phyloP scores from a whole-genome alignment of 2,113 vertebrate species.

The Campylomormyrus numenius region DNA sequence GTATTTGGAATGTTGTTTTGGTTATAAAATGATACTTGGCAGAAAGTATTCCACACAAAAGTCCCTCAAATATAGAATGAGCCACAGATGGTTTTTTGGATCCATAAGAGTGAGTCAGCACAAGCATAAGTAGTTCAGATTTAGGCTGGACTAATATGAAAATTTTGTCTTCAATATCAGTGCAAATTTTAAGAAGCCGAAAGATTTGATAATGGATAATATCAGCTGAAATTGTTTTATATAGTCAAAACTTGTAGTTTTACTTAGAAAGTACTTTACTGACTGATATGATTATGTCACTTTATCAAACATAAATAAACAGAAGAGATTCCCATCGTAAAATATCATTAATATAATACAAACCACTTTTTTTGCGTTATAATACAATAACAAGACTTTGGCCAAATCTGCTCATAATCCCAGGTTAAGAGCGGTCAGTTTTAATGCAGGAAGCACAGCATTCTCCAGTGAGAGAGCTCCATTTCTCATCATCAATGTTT shows the following conservation, averaged over 20 bases:
- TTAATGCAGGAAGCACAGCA: neutral
- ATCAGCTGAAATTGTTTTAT: neutral
- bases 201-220: neutral
- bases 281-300: neutral
- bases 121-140: neutral
- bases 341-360: neutral
- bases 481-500: constrained; percentile 5
- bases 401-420: neutral
- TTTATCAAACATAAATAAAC: neutral
- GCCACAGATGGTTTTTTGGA: neutral
- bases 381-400: neutral
- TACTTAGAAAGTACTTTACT: neutral
- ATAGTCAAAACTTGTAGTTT: neutral
- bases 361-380: neutral
- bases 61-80: neutral
- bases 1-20: neutral
- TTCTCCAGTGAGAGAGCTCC: neutral
- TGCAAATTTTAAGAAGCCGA: neutral
- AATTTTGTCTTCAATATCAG: neutral
- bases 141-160: neutral
- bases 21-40: neutral
- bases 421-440: neutral
- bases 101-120: neutral
- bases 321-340: neutral
- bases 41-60: neutral